These are phyloP conservation scores for Fregata magnificens DNA, from an alignment of 2,113 vertebrate genomes.

Conservation along the genomic window DNA sequence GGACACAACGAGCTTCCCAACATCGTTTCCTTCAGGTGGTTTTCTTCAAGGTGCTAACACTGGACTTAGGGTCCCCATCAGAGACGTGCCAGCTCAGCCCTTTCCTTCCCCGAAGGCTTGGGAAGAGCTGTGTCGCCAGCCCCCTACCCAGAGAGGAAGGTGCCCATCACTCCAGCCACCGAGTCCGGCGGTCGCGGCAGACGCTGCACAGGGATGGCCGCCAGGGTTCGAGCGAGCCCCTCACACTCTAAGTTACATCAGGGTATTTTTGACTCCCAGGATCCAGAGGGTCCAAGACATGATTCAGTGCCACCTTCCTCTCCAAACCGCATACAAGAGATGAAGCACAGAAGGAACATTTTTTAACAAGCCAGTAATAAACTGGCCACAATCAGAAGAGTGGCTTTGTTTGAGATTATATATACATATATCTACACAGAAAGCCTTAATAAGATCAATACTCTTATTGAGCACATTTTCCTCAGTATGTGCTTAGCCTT, in stretches of 20 bases:
- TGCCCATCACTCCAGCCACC: neutral
- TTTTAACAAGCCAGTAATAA: neutral
- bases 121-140: neutral
- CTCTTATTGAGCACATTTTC: neutral
- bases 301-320: neutral
- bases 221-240: accelerated
- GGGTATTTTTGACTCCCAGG: neutral
- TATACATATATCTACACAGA: neutral
- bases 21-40: accelerated
- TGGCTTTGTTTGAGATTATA: neutral
- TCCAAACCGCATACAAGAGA: neutral
- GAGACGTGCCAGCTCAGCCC: neutral
- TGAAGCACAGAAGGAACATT: neutral
- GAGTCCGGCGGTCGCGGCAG: neutral
- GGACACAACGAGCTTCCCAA: neutral
- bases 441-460: constrained; percentile 17
- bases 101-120: neutral
- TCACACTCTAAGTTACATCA: neutral
- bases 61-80: neutral
- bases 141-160: neutral
- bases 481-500: neutral
- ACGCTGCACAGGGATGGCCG: accelerated
- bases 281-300: neutral
- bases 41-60: neutral
- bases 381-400: neutral